Base-by-base conservation (phyloP, 2,113 vertebrate species). In the Gymnobelideus leadbeateri region DNA sequence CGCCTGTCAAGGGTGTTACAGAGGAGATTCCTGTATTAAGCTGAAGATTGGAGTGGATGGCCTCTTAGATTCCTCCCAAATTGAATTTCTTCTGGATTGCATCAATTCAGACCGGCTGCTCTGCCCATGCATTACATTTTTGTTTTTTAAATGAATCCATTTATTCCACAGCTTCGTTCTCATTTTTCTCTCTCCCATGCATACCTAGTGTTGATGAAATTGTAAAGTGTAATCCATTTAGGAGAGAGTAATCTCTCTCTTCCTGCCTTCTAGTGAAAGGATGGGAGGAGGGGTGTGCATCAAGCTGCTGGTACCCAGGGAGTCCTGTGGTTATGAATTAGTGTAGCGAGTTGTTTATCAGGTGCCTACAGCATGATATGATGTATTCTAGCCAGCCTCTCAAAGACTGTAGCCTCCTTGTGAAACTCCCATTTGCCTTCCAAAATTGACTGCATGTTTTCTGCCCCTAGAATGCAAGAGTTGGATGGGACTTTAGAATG, bases 321-420 rank as follows among this genome's bases (percentile, higher is more conserved):
- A 84, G 68, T 84, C 68, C n/a, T 84, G n/a, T 43, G 68, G 68
- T 84, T 84, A 84, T 84, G 68, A 84, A 84, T 84, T 84, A 84
- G 68, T 84, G n/a, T 43, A 23, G 16, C 43, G 19, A 84, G 68
- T 84, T 84, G 68, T 84, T 84, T 84, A 84, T 84, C 68, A 84
- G 68, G n/a, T 43, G 68, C 68, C 68, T 84, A 84, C 68, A 84
- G 68, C 68, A 84, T 84, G n/a, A 84, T 84, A 19, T n/a, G 68
- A 84, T 84, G 68, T 43, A 84, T 84, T n/a, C 68, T 84, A 84
- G 68, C 68, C n/a, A 84, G 68, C 68, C n/a, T 23, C n/a, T 84
- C 19, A 8, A 84, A 84, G 68, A 84, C 68, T 43, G 21, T 23
- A 84, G 68, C 68, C 68, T 84, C 37, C n/a, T 84, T 43, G n/a